These are phyloP conservation scores for Chaunax sp. DNA, from an alignment of 2,797 vertebrate genomes.

Conservation along the genomic window DNA sequence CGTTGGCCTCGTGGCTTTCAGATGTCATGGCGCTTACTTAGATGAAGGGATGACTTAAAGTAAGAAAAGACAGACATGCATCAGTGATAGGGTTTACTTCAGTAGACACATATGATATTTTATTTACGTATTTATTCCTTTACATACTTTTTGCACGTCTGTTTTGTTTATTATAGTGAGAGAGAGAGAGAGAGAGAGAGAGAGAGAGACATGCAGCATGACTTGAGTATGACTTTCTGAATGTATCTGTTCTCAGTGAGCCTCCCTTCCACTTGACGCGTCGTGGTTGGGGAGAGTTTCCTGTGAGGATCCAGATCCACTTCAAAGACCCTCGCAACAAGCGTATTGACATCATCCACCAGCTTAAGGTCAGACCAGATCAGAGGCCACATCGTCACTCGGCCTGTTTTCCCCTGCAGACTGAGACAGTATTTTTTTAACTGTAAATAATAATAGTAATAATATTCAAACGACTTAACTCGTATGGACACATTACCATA, in stretches of 20 bases:
- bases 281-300: slow-evolving; percentile 99
- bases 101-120: slow-evolving; percentile 12
- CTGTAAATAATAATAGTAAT: no score
- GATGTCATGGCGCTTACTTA: slow-evolving; percentile 49
- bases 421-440: background rate
- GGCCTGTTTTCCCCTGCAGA: slow-evolving; percentile 14
- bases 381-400: background rate
- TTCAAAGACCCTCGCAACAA: slow-evolving; percentile 99
- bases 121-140: no score
- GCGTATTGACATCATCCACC: slow-evolving; percentile 98
- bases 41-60: slow-evolving; percentile 38
- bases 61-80: slow-evolving; percentile 1
- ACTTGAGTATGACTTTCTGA: slow-evolving; percentile 22
- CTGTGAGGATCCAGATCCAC: slow-evolving; percentile 98
- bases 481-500: background rate
- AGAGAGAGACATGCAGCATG: background rate
- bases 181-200: background rate
- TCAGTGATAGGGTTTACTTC: background rate
- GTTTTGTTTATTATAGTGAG: no score
- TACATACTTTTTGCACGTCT: no score
- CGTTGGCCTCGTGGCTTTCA: slow-evolving; percentile 51
- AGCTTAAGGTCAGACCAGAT: slow-evolving; percentile 90
- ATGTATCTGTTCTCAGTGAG: slow-evolving; percentile 84
- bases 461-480: background rate
- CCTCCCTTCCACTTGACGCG: slow-evolving; percentile 97